These are phyloP conservation scores for Tyto alba DNA, from an alignment of 2,113 vertebrate species.

Conservation along the genomic window DNA sequence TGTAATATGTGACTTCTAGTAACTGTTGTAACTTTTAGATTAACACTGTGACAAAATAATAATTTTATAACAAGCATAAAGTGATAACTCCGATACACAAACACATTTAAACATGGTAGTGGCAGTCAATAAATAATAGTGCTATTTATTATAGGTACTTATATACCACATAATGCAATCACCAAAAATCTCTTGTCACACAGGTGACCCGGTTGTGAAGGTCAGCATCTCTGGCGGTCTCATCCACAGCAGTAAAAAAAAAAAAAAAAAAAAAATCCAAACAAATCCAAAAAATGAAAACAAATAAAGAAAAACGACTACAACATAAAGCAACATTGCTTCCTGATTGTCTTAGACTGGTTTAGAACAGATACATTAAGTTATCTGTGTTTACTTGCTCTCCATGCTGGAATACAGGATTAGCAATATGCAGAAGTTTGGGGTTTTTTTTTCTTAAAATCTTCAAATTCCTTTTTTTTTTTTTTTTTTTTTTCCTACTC, in stretches of 20 bases:
- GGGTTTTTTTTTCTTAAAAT: too few species aligned
- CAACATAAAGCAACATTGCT: neutral
- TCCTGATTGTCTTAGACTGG: neutral
- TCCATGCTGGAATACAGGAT: neutral
- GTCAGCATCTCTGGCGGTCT: neutral
- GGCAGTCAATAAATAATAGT: neutral
- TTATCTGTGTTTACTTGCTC: neutral
- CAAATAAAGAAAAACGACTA: neutral
- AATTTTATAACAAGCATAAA: neutral
- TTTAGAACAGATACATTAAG: neutral
- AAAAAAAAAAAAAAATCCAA: neutral
- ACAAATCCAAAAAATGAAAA: neutral
- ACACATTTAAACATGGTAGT: neutral
- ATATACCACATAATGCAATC: neutral
- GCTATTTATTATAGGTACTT: neutral
- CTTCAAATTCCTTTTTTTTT: neutral
- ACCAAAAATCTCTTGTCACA: neutral
- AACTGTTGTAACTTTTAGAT: neutral
- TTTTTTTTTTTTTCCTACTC: rapidly evolving
- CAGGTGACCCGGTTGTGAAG: neutral
- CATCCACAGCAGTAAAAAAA: neutral
- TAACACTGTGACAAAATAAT: neutral
- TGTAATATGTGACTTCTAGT: neutral
- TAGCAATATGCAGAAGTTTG: neutral
- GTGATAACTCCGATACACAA: neutral